Evolutionary conservation across 2,888 invertebrate species (phyloP), one percentile per base, ranked within the genome.

Genomic region (Aromia moschata): DNA sequence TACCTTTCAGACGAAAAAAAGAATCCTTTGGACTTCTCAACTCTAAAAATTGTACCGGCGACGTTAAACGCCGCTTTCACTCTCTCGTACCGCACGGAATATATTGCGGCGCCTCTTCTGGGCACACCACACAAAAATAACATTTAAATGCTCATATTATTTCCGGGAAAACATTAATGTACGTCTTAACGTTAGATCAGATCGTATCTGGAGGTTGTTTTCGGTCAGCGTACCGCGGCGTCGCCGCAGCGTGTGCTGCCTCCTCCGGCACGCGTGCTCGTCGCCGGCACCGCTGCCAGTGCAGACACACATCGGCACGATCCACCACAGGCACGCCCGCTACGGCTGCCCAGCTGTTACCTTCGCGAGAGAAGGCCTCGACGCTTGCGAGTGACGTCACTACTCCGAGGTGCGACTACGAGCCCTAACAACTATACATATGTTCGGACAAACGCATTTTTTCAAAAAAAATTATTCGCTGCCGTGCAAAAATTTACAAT

Each of bases 131-230:
- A 33, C 33, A 44, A 31, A 15, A 31, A 12, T 44, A 9, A 20
- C 10, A 18, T 49, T 37, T 49, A 49, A 37, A 49, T 12, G 47
- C 20, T 37, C 12, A 37, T 16, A 18, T 18, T 37, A 17, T 33
- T 49, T 37, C 47, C 47, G 20, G 47, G 20, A 49, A 37, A 14
- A 37, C 36, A 20, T 20, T 37, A 20, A 20, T 49, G 47, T 12
- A 36, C 7, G 17, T 37, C 18, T 49, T 49, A 37, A 49, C 36
- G 47, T 37, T 37, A 37, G 47, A 49, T 49, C 15, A 49, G 47
- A 49, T 49, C 10, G 1, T 37, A 49, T 49, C 47, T 49, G 18
- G 9, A 45, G 45, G 36, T 36, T 47, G 36, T 18, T 47, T 47
- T 47, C 36, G 47, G 37, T 49, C 47, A 49, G 37, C 37, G 37